phyloP scores from a whole-genome alignment of 92 coral and sea anemone genomes.

The Palythoa heliodiscus region DNA sequence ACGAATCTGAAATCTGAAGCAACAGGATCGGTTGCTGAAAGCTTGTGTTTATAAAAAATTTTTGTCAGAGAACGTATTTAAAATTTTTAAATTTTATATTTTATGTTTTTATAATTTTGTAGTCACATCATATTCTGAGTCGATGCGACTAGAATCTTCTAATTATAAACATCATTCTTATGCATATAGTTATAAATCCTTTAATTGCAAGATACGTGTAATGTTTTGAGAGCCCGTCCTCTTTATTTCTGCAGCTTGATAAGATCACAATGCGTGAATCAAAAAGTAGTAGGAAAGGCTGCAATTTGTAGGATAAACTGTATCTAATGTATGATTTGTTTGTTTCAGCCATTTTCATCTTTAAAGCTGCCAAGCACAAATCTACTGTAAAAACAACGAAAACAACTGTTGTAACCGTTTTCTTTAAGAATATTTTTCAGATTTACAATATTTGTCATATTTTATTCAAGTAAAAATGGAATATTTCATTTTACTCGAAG shows the following conservation, averaged over 20 bases:
- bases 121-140: too few relatives aligned
- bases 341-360: background rate
- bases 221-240: background rate
- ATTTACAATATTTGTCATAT: constrained; percentile 45
- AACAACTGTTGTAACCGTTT: constrained; percentile 27
- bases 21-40: too few relatives aligned
- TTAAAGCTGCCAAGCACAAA: background rate
- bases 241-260: background rate
- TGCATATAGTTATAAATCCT: background rate
- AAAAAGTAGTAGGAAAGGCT: background rate
- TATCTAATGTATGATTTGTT: background rate
- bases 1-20: too few relatives aligned
- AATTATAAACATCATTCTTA: background rate
- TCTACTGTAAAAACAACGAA: background rate
- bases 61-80: too few relatives aligned
- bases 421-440: constrained; percentile 38
- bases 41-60: too few relatives aligned
- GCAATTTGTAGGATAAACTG: background rate
- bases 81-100: too few relatives aligned
- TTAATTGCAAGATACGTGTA: background rate
- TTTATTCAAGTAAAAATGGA: constrained; percentile 43
- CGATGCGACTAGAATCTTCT: background rate
- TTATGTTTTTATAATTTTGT: too few relatives aligned
- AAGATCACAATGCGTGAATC: background rate
- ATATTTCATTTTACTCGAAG: constrained; percentile 47